Base-by-base conservation (phyloP, 2,113 vertebrate genomes). In the Hydrolagus affinis region DNA sequence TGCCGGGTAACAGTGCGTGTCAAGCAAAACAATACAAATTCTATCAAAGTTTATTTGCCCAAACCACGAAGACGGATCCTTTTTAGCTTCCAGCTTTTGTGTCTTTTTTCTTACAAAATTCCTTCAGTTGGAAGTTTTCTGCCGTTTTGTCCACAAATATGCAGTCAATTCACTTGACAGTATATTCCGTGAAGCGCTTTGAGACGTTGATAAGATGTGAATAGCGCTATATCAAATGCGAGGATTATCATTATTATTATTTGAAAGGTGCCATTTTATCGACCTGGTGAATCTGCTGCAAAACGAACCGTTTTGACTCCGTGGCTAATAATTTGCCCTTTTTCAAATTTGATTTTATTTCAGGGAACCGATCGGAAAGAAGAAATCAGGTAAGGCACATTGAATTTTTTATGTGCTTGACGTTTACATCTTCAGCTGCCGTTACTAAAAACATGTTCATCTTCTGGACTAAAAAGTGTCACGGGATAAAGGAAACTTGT, bases 291-390 rank as follows among this genome's bases (percentile, higher is more conserved):
- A n/a, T 44, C 71, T 60, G 76, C 3, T 62, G 7, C 15, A 78
- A 78, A 4, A 17, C 2, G 28, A 64, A 60, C 72, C 4, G 8
- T n/a, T 9, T 76, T 76, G 8, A 76, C 30, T 83, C 62, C 30
- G 0, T 64, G 14, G 30, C 17, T 83, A 83, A 64, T 75, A 83
- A 10, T 9, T 83, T 83, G 44, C 6, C 0, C 28, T 32, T 89
- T 92, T 44, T 93, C n/a, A n/a, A n/a, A n/a, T n/a, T n/a, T n/a
- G n/a, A n/a, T 85, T 88, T 83, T 89, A 89, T 78, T 93, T 86
- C 91, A 99, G 97, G 90, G 97, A 99, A 85, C 95, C 95, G 75
- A 91, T 95, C 85, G 96, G 95, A 86, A 98, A 96, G 92, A 98
- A 97, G 94, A 98, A 94, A 89, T 90, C 96, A 86, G 97, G 97